Base-by-base conservation (phyloP, 2,888 invertebrate species). In the Hedychridium roseum region DNA sequence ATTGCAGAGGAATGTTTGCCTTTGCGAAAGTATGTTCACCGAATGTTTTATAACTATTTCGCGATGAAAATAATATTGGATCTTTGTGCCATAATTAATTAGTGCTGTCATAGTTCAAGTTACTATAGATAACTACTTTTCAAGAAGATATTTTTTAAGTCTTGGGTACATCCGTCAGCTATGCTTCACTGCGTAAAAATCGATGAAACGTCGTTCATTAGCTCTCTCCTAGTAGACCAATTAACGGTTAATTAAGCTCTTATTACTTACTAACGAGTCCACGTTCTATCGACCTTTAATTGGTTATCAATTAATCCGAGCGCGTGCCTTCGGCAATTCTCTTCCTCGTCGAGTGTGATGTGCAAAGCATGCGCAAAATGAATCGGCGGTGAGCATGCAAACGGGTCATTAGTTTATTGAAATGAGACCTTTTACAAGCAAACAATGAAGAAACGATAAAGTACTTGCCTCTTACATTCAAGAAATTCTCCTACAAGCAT, bases 171-270 rank as follows among this genome's bases (percentile, higher is more conserved):
- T 9, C 23, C 5, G 9, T 6, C 5, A 23, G 9, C 9, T 5
- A 23, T 6, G 23, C 23, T 9, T 9, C 5, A 9, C 9, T 12
- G 26, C 34, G 30, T 7, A 26, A 16, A 26, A 23, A 34, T 21
- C 30, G 34, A 46, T 49, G 49, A 57, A 53, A 49, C 32, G 27
- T 34, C 34, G 39, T 42, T 54, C 53, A 55, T 63, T 54, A 48
- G 41, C 45, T 23, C 34, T 20, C 28, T 39, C 37, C 35, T 35
- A 37, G 36, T 32, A 26, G 37, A 31, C 30, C 50, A 55, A 57
- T 60, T 60, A 53, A 34, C 30, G 45, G 46, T 41, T 62, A 54
- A 62, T 59, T 54, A 50, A 47, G 53, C 39, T 17, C 43, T 31
- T 53, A 49, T 54, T 54, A 38, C 49, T 49, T 37, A 17, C 12